Evolutionary conservation across 2,888 invertebrate genomes (phyloP).

Genomic region (Dryomyza anilis): DNA sequence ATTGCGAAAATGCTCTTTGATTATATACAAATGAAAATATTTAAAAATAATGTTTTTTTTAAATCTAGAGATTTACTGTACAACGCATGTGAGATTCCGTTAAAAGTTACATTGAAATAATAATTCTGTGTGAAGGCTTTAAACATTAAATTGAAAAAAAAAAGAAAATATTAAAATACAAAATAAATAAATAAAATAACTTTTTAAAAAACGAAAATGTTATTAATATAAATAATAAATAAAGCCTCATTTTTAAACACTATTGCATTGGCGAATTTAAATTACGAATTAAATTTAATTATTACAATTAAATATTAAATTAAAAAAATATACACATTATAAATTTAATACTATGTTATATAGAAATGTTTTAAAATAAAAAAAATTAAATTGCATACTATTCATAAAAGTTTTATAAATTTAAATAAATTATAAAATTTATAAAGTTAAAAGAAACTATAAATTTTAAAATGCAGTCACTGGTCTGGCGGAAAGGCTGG

Average conservation of each 20-base stretch:
- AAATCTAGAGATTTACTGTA: background rate
- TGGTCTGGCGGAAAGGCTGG: no score
- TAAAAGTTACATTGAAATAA: background rate
- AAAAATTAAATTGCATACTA: background rate
- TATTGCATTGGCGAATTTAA: conserved; percentile 1
- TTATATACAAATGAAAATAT: background rate
- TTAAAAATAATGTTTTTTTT: background rate
- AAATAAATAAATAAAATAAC: background rate
- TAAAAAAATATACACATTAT: no score
- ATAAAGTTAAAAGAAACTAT: background rate
- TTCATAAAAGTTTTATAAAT: background rate
- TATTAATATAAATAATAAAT: conserved; percentile 10
- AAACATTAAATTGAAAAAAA: background rate
- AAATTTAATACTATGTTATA: background rate
- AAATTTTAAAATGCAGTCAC: conserved; percentile 12
- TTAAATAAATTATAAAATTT: background rate
- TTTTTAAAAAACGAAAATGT: background rate
- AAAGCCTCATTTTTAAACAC: conserved; percentile 26
- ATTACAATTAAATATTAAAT: no score
- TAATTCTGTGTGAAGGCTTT: background rate
- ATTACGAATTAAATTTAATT: background rate
- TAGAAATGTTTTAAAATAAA: background rate
- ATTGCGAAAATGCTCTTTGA: background rate
- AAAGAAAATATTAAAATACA: background rate
- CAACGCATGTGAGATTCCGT: conserved; percentile 4